Base-by-base conservation (phyloP, 2,888 invertebrate species). In the Leptogaster cylindrica region DNA sequence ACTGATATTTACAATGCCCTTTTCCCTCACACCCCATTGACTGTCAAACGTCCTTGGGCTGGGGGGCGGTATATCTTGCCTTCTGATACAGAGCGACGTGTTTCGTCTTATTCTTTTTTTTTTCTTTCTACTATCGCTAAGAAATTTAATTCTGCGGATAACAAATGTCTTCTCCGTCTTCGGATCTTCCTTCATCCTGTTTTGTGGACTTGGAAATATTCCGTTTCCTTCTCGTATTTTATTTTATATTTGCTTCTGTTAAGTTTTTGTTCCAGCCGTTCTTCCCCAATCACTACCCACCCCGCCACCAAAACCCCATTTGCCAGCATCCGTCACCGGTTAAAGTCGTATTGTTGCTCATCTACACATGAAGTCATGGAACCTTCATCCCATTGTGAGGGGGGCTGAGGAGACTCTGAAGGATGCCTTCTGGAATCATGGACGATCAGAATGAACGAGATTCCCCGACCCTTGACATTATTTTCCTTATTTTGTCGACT, bases 131-230 rank as follows among this genome's bases (percentile, higher is more conserved):
- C 48, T 48, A 23, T 48, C 48, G 25, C 48, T 8, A 25, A 48
- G 27, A 48, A 48, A 48, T 48, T 48, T 48, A 48, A 48, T 48
- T 48, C 48, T 6, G 27, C 12, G 46, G 48, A 48, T 48, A 48
- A 48, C 48, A 48, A 48, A 48, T 48, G 48, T 48, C 48, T 48
- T n/a, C 27, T 25, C 27, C 48, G 25, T 25, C 23, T 48, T 48
- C 25, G 10, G 48, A 25, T 23, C 48, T 48, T 48, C 48, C 25
- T 48, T 48, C 48, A 48, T 48, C 27, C 8, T 25, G 48, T 48
- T 48, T n/a, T n/a, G n/a, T 48, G 48, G 48, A 48, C 48, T 25
- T 8, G 25, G 48, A 48, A 16, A 25, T 23, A 27, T 48, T 48
- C 14, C 41, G 41, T 48, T 48, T n/a, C n/a, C n/a, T n/a, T n/a